phyloP scores from a whole-genome alignment of 1,140 invertebrate genomes.

The Nixonia krombeini region DNA sequence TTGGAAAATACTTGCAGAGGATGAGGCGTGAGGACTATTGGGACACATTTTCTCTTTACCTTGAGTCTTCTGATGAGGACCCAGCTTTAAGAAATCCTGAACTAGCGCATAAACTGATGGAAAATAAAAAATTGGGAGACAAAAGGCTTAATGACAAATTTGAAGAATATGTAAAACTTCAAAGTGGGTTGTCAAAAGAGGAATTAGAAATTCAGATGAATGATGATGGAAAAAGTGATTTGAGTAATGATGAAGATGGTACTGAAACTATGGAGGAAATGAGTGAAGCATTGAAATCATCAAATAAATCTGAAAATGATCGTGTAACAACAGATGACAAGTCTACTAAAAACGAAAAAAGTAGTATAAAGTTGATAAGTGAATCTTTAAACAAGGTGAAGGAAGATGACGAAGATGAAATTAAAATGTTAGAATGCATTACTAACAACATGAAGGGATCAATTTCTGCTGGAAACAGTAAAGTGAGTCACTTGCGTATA shows the following conservation, averaged over 20 bases:
- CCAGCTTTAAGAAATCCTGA: constrained; percentile 69
- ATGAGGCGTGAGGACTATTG: constrained; percentile 72
- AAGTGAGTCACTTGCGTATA: too few species aligned
- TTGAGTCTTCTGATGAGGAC: constrained; percentile 69
- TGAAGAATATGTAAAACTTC: constrained; percentile 65
- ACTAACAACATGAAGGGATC: too few species aligned
- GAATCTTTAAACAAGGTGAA: too few species aligned
- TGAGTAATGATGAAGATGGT: constrained; percentile 8
- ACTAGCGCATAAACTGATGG: constrained; percentile 66
- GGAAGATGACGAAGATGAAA: too few species aligned
- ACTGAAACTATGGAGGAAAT: too few species aligned
- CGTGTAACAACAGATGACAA: too few species aligned
- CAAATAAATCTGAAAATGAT: too few species aligned
- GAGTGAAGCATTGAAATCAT: too few species aligned
- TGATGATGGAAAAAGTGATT: constrained; percentile 46
- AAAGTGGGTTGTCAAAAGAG: constrained; percentile 49
- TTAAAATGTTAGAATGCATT: too few species aligned
- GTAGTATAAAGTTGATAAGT: too few species aligned
- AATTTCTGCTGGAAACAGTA: too few species aligned
- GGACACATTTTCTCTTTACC: constrained; percentile 64
- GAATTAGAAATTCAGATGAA: constrained; percentile 34
- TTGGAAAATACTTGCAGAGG: constrained; percentile 72
- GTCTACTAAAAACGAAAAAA: too few species aligned
- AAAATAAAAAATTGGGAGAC: constrained; percentile 65
- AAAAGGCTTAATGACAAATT: constrained; percentile 70